phyloP scores from a whole-genome alignment of 2,797 vertebrate species.

The Astyanax mexicanus region DNA sequence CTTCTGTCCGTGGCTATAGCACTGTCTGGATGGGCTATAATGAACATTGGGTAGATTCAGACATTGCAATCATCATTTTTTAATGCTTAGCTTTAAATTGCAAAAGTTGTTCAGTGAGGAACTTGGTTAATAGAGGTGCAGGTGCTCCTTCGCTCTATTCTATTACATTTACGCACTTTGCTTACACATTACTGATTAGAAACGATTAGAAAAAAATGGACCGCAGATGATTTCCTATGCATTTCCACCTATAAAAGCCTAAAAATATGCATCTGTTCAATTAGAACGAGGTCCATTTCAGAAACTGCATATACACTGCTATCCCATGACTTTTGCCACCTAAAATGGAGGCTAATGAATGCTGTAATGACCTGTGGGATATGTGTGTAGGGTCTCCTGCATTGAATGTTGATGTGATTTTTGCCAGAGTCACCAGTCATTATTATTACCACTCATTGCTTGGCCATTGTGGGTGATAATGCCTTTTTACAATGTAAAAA shows the following conservation, averaged over 20 bases:
- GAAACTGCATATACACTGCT: too few relatives aligned
- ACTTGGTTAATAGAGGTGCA: slow-evolving; percentile 14
- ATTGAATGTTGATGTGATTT: too few relatives aligned
- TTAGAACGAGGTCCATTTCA: too few relatives aligned
- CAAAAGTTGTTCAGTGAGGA: slow-evolving; percentile 16
- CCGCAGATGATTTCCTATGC: too few relatives aligned
- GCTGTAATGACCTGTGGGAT: too few relatives aligned
- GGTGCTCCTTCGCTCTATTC: slow-evolving; percentile 2
- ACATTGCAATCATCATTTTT: slow-evolving; percentile 31
- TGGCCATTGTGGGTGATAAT: too few relatives aligned
- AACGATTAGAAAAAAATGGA: not conserved
- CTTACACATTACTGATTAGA: not conserved
- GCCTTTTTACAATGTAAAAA: too few relatives aligned
- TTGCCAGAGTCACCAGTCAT: too few relatives aligned
- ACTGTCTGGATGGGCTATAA: slow-evolving; percentile 36
- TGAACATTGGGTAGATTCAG: slow-evolving; percentile 27
- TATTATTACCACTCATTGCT: too few relatives aligned
- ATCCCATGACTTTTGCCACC: too few relatives aligned
- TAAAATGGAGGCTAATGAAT: too few relatives aligned
- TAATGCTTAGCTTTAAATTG: slow-evolving; percentile 25
- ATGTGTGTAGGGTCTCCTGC: too few relatives aligned
- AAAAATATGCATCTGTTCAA: not conserved
- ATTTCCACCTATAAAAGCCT: not conserved
- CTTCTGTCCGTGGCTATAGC: slow-evolving; percentile 22
- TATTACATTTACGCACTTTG: not conserved